phyloP scores from a whole-genome alignment of 92 coral and sea anemone genomes.

The Zoanthus sociatus region DNA sequence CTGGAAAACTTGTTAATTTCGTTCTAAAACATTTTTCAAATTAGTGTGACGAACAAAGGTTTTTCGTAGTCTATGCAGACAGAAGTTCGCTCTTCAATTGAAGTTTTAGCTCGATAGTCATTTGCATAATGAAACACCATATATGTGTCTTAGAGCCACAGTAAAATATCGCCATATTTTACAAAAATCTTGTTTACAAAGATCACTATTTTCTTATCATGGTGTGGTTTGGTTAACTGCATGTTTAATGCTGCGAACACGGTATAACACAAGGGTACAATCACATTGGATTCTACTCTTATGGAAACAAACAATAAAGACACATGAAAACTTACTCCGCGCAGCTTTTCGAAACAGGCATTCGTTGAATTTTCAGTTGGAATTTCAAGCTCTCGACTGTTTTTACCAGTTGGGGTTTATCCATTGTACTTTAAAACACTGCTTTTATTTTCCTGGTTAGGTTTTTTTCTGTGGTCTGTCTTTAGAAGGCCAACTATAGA shows the following conservation, averaged over 20 bases:
- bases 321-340: slow-evolving; percentile 83
- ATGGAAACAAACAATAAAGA: slow-evolving; percentile 37
- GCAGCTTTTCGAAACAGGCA: slow-evolving; percentile 98
- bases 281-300: slow-evolving; percentile 45
- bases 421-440: slow-evolving; percentile 65
- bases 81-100: background rate
- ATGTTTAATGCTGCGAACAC: slow-evolving; percentile 1
- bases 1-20: background rate
- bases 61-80: background rate
- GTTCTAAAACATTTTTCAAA: slow-evolving; percentile 2
- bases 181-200: background rate
- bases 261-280: slow-evolving; percentile 16
- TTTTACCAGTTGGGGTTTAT: slow-evolving; percentile 87
- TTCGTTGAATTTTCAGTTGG: slow-evolving; percentile 88
- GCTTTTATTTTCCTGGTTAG: background rate
- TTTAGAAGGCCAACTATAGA: slow-evolving; percentile 12
- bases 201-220: background rate
- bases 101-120: background rate
- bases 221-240: background rate
- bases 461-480: slow-evolving; percentile 24
- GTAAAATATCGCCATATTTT: background rate
- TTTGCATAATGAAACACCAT: slow-evolving; percentile 28
- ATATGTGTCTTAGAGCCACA: background rate
- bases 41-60: slow-evolving; percentile 16
- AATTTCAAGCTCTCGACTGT: slow-evolving; percentile 96